A percentile compares a stretch with the other conserved stretches of the same genome.
Conservation (phyloP, 2,113 vertebrate species). For the Myotis brandtii region DNA sequence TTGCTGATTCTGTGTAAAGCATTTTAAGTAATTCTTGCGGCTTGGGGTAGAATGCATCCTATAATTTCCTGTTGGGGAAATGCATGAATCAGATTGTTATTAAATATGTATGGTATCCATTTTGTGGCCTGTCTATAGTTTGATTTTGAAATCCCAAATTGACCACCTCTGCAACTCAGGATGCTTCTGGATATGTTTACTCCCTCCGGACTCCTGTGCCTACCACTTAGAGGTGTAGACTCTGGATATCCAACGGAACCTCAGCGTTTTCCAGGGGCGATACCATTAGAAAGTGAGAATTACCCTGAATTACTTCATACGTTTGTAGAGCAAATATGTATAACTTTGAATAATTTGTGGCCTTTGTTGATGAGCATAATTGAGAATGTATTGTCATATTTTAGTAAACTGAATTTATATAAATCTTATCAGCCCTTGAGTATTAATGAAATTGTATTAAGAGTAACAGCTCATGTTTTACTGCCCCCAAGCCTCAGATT, state of each 20-base stretch:
- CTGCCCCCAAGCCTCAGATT: neutral
- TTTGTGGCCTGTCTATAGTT: neutral
- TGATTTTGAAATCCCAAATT: neutral
- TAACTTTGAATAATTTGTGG: neutral
- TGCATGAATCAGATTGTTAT: neutral
- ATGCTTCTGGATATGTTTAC: neutral
- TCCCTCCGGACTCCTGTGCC: neutral
- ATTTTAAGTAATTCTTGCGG: slow-evolving; percentile 64
- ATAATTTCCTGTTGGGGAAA: slow-evolving; percentile 33
- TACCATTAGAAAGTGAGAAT: neutral
- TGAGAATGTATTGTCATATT: neutral
- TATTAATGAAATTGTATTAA: neutral
- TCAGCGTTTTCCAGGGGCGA: neutral
- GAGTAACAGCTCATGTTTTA: neutral
- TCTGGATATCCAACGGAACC: neutral
- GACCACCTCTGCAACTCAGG: neutral
- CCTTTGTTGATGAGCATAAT: neutral
- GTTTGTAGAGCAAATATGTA: neutral
- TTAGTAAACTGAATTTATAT: neutral
- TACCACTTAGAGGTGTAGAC: neutral
- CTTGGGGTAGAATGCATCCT: slow-evolving; percentile 29
- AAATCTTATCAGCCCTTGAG: neutral
- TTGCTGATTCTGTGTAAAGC: slow-evolving; percentile 58
- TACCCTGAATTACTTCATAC: neutral
- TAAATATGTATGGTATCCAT: neutral